Base-by-base conservation (phyloP, 2,888 invertebrate genomes). In the Troides aeacus region DNA sequence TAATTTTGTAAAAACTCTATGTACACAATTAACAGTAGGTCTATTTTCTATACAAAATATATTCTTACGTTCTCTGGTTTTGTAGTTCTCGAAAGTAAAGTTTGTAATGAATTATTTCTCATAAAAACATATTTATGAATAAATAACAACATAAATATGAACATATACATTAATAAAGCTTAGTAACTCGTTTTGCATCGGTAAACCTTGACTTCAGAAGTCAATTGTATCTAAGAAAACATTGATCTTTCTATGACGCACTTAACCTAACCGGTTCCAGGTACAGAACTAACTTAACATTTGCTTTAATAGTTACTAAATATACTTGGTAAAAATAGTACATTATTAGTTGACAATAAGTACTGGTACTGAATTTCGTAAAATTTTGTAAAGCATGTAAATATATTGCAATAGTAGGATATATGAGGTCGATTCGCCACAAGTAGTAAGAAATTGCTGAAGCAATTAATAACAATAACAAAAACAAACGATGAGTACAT, bases 191-290 rank as follows among this genome's bases (percentile, higher is more conserved):
- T 53, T 36, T 60, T 60, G 36, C 60, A 60, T n/a, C 17, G 18
- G 60, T 58, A 63, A 30, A 50, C 68, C 63, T 62, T 63, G 62
- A 68, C 68, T 63, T 46, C 18, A 50, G 15, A 18, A 39, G 68
- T 63, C 63, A 63, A 58, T 50, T 58, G 46, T 59, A 24, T 7
- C 24, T 62, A 24, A 36, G 50, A 59, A 58, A 68, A 63, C 57
- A 63, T 68, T 63, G 58, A 68, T 59, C 50, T 61, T 61, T 56
- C 56, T 53, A 42, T 59, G 57, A 62, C 63, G 58, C 59, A 68
- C 53, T 57, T 57, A 64, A 64, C 56, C 59, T 57, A 64, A 69
- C 61, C 64, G 64, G 64, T 63, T 64, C 5, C 17, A 57, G 2
- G 39, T 42, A 62, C 17, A 23, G 24, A 62, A n/a, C n/a, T 21